These are phyloP conservation scores for Carcharodon carcharias DNA, from an alignment of 2,797 vertebrate species.

Conservation along the genomic window DNA sequence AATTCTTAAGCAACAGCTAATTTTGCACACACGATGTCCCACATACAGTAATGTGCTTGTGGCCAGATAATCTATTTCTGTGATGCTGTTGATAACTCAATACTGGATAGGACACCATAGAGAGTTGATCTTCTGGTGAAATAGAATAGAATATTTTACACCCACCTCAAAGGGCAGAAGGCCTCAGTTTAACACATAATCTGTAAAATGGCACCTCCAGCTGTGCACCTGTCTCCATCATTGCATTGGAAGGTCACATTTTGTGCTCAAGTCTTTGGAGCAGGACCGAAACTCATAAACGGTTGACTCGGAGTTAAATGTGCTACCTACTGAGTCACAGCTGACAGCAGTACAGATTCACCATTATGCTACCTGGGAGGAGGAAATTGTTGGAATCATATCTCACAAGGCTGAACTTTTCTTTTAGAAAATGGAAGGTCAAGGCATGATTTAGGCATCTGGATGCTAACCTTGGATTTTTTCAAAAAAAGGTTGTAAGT, in stretches of 20 bases:
- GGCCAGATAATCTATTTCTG: background rate
- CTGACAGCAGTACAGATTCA: background rate
- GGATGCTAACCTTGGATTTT: too few species aligned
- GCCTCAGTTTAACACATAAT: background rate
- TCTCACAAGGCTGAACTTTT: too few species aligned
- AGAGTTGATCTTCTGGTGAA: background rate
- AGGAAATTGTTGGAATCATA: too few species aligned
- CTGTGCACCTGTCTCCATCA: background rate
- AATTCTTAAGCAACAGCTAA: background rate
- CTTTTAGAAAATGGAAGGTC: too few species aligned
- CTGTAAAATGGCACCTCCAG: too few species aligned
- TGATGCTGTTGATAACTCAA: background rate
- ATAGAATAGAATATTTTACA: background rate
- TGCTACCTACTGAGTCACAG: background rate
- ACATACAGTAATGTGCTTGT: background rate
- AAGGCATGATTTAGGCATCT: too few species aligned
- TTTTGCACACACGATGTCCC: background rate
- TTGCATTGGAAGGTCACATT: background rate
- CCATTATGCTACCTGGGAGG: background rate
- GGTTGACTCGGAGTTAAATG: background rate
- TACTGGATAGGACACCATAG: background rate
- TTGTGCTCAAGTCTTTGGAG: background rate
- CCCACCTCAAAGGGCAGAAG: too few species aligned
- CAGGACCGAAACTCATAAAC: background rate
- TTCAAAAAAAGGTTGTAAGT: too few species aligned